These are phyloP conservation scores for Upupa epops DNA, from an alignment of 2,113 vertebrate species.

Conservation along the genomic window DNA sequence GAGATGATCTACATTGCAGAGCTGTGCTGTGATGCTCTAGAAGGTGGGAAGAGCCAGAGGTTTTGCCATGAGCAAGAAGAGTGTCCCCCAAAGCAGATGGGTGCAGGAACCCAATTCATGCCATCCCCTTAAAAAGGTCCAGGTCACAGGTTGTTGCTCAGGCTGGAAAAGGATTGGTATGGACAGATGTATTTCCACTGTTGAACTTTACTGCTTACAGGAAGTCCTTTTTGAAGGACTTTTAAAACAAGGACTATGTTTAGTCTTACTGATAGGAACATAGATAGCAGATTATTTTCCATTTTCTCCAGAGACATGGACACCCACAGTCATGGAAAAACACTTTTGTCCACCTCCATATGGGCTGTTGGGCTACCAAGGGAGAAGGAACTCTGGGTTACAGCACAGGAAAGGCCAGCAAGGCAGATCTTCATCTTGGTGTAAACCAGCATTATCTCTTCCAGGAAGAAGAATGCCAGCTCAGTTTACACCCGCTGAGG, in stretches of 20 bases:
- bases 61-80: background rate
- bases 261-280: background rate
- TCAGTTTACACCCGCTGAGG: slow-evolving; percentile 17
- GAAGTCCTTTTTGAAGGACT: background rate
- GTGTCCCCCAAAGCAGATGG: background rate
- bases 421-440: background rate
- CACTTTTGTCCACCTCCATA: background rate
- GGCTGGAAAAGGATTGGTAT: background rate
- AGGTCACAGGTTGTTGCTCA: background rate
- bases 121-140: background rate
- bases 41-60: background rate
- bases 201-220: background rate
- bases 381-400: background rate
- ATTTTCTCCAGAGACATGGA: background rate
- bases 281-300: background rate
- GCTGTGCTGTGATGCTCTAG: background rate
- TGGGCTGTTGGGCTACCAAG: background rate
- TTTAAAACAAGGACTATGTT: background rate
- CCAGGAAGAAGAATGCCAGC: slow-evolving; percentile 43
- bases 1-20: background rate
- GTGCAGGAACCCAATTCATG: accelerated
- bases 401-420: background rate
- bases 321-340: background rate
- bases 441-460: slow-evolving; percentile 28
- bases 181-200: background rate